phyloP scores from a whole-genome alignment of 2,797 vertebrate genomes.

The Avahi laniger region DNA sequence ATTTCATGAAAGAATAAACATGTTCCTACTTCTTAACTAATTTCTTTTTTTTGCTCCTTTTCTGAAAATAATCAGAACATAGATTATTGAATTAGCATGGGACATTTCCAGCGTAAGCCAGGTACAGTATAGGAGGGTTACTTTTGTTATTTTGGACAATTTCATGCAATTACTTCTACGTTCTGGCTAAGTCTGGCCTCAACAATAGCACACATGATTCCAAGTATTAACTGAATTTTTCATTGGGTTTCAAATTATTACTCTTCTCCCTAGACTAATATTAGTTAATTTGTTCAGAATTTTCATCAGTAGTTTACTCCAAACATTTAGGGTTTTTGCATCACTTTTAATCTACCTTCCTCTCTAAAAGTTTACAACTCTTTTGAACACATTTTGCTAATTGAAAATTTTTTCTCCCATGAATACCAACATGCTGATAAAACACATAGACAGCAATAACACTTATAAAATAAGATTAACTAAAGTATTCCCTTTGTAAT shows the following conservation, averaged over 20 bases:
- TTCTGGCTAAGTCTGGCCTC: background rate
- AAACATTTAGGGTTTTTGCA: background rate
- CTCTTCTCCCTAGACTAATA: background rate
- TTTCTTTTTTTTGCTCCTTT: background rate
- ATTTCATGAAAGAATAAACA: conserved; percentile 5
- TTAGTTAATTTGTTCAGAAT: background rate
- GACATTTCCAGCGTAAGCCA: fast-evolving
- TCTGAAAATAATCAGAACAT: background rate
- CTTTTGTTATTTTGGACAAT: background rate
- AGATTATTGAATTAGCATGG: background rate
- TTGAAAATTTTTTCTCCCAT: background rate
- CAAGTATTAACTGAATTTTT: background rate
- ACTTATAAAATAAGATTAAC: background rate
- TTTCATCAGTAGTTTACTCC: background rate
- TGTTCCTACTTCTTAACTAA: background rate
- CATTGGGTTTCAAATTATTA: background rate
- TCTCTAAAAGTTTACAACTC: conserved; percentile 18
- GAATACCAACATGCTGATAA: background rate
- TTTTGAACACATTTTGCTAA: background rate
- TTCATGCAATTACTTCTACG: background rate
- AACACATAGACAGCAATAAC: background rate
- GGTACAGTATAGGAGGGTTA: background rate
- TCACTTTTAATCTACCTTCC: background rate
- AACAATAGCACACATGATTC: background rate
- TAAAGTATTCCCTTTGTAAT: background rate